These are phyloP conservation scores for Uromys caudimaculatus DNA, from an alignment of 2,797 vertebrate genomes.

Conservation along the genomic window DNA sequence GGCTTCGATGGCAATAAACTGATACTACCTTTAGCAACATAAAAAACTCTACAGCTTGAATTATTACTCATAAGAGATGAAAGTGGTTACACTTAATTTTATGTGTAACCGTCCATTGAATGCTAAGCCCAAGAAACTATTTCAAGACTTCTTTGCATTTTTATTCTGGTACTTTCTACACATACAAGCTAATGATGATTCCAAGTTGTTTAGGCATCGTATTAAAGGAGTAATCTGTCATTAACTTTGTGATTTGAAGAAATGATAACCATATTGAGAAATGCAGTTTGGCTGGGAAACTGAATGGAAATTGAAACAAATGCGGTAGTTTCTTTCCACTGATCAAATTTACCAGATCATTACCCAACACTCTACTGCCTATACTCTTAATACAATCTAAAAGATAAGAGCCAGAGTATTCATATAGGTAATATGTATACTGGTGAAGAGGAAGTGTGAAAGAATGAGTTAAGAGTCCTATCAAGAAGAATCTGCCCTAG, in stretches of 20 bases:
- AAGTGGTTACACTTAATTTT: constrained; percentile 57
- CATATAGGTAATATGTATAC: neutral
- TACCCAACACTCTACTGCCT: constrained; percentile 48
- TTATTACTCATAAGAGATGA: constrained; percentile 42
- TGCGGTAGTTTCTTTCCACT: constrained; percentile 41
- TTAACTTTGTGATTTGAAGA: constrained; percentile 48
- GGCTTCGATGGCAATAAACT: neutral
- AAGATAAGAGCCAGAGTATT: neutral
- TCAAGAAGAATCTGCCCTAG: neutral
- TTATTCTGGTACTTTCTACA: constrained; percentile 61
- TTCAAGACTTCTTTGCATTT: constrained; percentile 54
- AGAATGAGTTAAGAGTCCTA: neutral
- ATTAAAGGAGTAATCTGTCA: constrained; percentile 38
- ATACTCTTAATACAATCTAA: constrained; percentile 28
- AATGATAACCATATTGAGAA: constrained; percentile 47
- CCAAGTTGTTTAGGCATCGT: neutral
- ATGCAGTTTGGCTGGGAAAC: constrained; percentile 4
- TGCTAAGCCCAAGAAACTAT: constrained; percentile 49
- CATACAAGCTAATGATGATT: constrained; percentile 16
- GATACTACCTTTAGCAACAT: constrained; percentile 28
- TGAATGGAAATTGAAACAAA: constrained; percentile 35
- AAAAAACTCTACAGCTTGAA: constrained; percentile 42
- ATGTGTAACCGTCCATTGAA: neutral
- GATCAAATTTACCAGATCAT: constrained; percentile 68
- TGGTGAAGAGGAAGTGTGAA: constrained; percentile 19